phyloP scores from a whole-genome alignment of 1,140 invertebrate species.

The Sarcophaga bullata region DNA sequence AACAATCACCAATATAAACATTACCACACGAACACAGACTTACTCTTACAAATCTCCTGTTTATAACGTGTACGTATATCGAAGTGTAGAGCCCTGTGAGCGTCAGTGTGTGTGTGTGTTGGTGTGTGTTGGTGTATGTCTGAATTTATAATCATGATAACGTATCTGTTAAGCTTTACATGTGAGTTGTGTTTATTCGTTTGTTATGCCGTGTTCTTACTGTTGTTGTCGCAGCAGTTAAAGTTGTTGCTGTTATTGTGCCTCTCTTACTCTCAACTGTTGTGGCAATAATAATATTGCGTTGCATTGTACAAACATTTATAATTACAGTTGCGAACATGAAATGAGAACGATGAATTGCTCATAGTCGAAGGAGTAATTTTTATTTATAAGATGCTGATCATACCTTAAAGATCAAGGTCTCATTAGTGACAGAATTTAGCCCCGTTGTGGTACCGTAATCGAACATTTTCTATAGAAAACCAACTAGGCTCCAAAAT shows the following conservation, averaged over 20 bases:
- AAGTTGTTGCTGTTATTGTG: not conserved
- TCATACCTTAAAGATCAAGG: not conserved
- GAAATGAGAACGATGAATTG: too few species aligned
- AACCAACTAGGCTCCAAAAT: too few species aligned
- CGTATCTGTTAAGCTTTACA: constrained; percentile 37
- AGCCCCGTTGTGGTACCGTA: too few species aligned
- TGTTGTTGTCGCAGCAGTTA: not conserved
- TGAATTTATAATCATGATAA: constrained; percentile 40
- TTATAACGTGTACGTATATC: not conserved
- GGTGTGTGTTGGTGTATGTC: not conserved
- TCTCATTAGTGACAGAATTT: too few species aligned
- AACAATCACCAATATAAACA: too few species aligned
- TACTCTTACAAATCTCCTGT: too few species aligned
- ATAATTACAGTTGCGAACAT: too few species aligned
- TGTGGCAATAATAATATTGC: not conserved
- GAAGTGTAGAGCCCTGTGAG: not conserved
- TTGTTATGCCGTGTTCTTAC: not conserved
- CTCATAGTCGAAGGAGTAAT: not conserved
- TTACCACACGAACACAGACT: too few species aligned
- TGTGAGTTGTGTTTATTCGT: constrained; percentile 40
- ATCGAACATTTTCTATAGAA: too few species aligned
- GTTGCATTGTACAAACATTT: not conserved
- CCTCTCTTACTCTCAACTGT: not conserved
- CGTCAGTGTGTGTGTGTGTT: not conserved
- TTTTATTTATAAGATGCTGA: too few species aligned